Conservation (phyloP, 2,888 invertebrate genomes). For the Aphelenchoides bicaudatus region DNA sequence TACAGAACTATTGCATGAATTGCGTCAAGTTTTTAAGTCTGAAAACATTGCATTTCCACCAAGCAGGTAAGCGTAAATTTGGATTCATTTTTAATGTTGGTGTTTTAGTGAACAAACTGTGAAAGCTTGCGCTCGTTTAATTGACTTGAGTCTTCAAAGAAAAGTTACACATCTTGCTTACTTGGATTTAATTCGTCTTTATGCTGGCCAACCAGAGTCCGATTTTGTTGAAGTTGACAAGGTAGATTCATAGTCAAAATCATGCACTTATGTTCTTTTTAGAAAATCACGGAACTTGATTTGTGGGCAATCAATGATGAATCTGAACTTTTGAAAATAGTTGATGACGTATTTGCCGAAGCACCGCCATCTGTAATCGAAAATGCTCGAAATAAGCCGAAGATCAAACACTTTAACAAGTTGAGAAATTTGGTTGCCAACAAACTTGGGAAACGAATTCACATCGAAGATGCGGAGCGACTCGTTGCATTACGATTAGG, state of each 20-base stretch:
- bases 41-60: neutral
- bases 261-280: slow-evolving; percentile 7
- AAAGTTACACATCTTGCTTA: slow-evolving; percentile 35
- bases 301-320: slow-evolving; percentile 34
- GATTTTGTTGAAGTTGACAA: neutral
- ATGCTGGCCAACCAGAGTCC: slow-evolving; percentile 21
- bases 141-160: slow-evolving; percentile 17
- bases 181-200: slow-evolving; percentile 36
- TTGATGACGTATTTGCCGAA: slow-evolving; percentile 6
- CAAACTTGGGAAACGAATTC: slow-evolving; percentile 37
- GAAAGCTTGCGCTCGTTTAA: slow-evolving; percentile 6
- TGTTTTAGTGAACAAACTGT: neutral
- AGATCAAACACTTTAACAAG: slow-evolving; percentile 38
- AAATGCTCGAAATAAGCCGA: slow-evolving; percentile 26
- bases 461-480: slow-evolving; percentile 39
- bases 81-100: neutral
- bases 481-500: neutral
- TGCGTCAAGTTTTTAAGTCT: slow-evolving; percentile 3
- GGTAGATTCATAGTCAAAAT: neutral
- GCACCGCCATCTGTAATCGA: slow-evolving; percentile 25
- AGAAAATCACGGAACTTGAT: slow-evolving; percentile 26
- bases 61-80: neutral
- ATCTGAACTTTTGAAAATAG: slow-evolving; percentile 6
- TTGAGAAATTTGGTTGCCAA: slow-evolving; percentile 41
- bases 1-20: neutral